A percentile compares a stretch with the other conserved stretches of the same genome.
These are phyloP conservation scores for Forbesichthys papilliferus DNA, from an alignment of 2,113 vertebrate species.

Conservation along the genomic window DNA sequence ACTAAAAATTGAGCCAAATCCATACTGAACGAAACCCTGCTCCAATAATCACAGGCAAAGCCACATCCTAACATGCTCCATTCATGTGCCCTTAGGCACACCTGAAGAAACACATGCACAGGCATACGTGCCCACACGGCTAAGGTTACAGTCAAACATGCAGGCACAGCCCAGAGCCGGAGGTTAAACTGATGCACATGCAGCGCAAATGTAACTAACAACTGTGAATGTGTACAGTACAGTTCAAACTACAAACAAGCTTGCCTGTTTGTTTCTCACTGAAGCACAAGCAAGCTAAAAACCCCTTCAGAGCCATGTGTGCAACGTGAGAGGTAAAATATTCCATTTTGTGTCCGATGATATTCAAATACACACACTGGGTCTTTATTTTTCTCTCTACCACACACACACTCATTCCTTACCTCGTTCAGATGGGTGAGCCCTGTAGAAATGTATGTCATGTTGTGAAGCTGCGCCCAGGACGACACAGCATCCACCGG, in stretches of 20 bases:
- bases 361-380: not conserved
- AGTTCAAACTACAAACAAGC: no score
- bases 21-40: constrained; percentile 7
- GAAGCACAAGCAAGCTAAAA: no score
- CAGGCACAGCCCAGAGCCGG: not conserved
- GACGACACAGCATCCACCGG: constrained; percentile 73
- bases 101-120: constrained; percentile 17
- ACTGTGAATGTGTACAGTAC: no score
- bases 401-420: constrained; percentile 15
- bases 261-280: no score
- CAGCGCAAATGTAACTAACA: not conserved
- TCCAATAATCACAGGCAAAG: constrained; percentile 35
- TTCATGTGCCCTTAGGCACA: constrained; percentile 9
- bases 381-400: not conserved
- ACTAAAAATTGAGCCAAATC: no score
- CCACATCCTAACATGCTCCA: constrained; percentile 18
- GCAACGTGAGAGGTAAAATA: no score
- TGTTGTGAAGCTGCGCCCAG: constrained; percentile 75
- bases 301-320: no score
- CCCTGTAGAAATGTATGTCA: constrained; percentile 74
- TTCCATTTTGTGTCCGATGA: not conserved
- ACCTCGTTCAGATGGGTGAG: constrained; percentile 77
- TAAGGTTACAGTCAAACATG: constrained; percentile 15
- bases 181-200: not conserved
- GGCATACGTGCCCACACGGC: constrained; percentile 15